Evolutionary conservation across 1,140 invertebrate species (phyloP).

Genomic region (Gonatopus flavifemur): DNA sequence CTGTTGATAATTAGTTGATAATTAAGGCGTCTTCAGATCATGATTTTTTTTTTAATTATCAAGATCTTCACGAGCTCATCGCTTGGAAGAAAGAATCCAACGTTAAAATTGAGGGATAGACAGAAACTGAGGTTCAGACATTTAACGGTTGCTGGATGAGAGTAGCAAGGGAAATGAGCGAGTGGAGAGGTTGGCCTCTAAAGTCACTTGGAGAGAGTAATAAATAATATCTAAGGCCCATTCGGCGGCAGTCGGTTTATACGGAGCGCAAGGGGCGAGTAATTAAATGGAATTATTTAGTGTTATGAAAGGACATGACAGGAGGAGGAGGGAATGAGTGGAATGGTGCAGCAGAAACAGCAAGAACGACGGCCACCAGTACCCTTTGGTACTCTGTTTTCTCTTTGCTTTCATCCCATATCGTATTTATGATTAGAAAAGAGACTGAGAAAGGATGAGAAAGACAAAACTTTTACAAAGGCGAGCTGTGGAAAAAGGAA

Average conservation of each 20-base stretch:
- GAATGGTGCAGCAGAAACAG: constrained; percentile 2
- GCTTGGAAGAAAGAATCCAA: too few relatives aligned
- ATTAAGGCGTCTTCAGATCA: too few relatives aligned
- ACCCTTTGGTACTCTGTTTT: not conserved
- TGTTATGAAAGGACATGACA: constrained; percentile 24
- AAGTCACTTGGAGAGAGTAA: constrained; percentile 31
- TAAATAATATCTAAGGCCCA: constrained; percentile 36
- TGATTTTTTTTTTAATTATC: too few relatives aligned
- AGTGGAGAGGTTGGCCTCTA: constrained; percentile 21
- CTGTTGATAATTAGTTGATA: too few relatives aligned
- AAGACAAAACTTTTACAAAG: constrained; percentile 6
- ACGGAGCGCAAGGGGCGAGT: constrained; percentile 24
- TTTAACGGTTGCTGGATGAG: too few relatives aligned
- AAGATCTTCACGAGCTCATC: too few relatives aligned
- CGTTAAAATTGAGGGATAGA: too few relatives aligned
- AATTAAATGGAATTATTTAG: constrained; percentile 47
- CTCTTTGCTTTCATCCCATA: not conserved
- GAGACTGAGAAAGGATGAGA: not conserved
- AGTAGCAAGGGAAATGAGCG: constrained; percentile 4
- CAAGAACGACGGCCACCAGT: constrained; percentile 9
- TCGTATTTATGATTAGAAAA: constrained; percentile 2
- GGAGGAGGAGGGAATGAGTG: not conserved
- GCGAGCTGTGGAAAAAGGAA: not conserved
- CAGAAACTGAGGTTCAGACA: too few relatives aligned
- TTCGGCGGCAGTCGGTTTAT: constrained; percentile 21